Evolutionary conservation across 2,113 vertebrate species (phyloP).

Genomic region (Nipponia nippon): DNA sequence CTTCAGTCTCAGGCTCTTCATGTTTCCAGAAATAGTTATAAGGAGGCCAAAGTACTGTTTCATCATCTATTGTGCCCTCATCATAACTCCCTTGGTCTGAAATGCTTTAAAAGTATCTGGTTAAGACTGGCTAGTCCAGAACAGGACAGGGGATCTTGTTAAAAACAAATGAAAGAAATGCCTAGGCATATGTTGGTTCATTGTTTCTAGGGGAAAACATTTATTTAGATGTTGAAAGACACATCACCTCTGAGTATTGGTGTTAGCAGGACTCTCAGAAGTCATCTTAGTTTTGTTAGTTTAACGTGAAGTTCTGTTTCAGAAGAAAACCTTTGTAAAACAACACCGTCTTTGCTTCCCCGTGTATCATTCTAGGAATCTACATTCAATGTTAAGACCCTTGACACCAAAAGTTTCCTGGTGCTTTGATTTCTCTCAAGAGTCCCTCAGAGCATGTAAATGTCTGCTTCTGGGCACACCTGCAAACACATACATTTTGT

Average conservation of each 20-base stretch:
- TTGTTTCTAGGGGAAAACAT: not conserved
- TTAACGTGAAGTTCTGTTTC: not conserved
- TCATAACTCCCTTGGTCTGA: not conserved
- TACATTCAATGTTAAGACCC: not conserved
- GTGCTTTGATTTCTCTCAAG: not conserved
- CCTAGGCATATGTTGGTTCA: not conserved
- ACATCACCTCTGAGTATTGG: not conserved
- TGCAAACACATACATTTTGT: not conserved
- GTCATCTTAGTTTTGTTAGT: not conserved
- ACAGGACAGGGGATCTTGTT: not conserved
- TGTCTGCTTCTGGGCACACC: not conserved
- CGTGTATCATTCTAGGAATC: not conserved
- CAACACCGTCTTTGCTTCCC: not conserved
- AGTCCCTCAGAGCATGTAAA: not conserved
- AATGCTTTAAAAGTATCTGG: not conserved
- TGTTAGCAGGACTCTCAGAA: not conserved
- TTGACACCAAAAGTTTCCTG: not conserved
- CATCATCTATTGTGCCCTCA: not conserved
- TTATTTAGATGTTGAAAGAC: not conserved
- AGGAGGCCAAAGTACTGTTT: not conserved
- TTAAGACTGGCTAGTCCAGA: not conserved
- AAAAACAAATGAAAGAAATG: not conserved
- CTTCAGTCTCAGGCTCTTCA: not conserved
- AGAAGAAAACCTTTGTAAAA: not conserved
- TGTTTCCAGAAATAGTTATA: not conserved